A percentile compares a stretch with the other conserved stretches of the same genome.
phyloP scores from a whole-genome alignment of 2,888 invertebrate genomes.

The Tachina lurida region DNA sequence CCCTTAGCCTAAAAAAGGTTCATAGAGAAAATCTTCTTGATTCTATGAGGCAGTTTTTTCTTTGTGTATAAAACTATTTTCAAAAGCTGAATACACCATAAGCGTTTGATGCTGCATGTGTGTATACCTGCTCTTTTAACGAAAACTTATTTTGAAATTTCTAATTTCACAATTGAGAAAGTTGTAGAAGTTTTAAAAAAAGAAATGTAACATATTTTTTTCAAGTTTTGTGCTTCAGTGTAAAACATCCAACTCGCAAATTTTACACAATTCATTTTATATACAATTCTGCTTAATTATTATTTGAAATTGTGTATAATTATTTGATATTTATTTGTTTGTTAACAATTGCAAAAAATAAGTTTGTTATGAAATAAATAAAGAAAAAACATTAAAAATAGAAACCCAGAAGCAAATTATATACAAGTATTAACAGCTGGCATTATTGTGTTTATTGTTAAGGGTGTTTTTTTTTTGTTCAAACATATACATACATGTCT shows the following conservation, averaged over 20 bases:
- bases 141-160: too few relatives aligned
- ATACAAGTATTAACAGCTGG: not conserved
- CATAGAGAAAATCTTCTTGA: too few relatives aligned
- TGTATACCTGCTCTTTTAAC: too few relatives aligned
- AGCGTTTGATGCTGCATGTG: too few relatives aligned
- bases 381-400: slow-evolving; percentile 26
- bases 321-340: slow-evolving; percentile 37
- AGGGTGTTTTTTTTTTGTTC: not conserved
- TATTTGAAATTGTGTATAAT: slow-evolving; percentile 7
- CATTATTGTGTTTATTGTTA: not conserved
- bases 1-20: too few relatives aligned
- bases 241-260: not conserved
- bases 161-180: too few relatives aligned
- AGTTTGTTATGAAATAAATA: slow-evolving; percentile 9
- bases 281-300: not conserved
- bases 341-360: slow-evolving; percentile 24
- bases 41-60: too few relatives aligned
- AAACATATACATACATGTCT: too few relatives aligned
- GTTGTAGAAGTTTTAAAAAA: too few relatives aligned
- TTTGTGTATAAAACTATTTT: too few relatives aligned
- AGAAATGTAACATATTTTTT: too few relatives aligned
- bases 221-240: not conserved
- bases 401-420: slow-evolving; percentile 14
- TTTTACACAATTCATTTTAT: not conserved
- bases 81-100: too few relatives aligned